A percentile compares a stretch with the other conserved stretches of the same genome.
Conservation (phyloP, 2,797 vertebrate species). For the Myioborus miniatus region DNA sequence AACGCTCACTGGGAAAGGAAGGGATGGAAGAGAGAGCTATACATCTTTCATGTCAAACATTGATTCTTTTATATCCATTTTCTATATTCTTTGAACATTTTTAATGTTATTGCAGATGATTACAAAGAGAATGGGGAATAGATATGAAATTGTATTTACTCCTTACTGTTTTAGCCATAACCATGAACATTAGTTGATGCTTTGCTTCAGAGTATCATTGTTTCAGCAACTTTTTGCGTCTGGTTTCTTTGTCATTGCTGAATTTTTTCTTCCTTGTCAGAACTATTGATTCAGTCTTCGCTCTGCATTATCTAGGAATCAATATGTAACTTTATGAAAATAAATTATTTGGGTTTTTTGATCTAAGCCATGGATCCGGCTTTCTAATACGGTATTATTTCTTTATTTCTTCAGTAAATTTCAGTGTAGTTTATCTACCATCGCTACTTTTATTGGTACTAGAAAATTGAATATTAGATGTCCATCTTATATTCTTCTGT, state of each 20-base stretch:
- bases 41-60: conserved; percentile 15
- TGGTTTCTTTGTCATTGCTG: background rate
- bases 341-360: conserved; percentile 7
- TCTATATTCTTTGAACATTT: conserved; percentile 40
- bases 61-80: conserved; percentile 48
- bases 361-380: background rate
- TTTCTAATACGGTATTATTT: background rate
- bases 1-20: conserved; percentile 27
- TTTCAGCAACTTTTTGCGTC: conserved; percentile 19
- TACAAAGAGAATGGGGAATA: background rate
- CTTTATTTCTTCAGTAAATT: background rate
- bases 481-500: background rate
- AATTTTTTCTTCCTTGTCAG: conserved; percentile 42
- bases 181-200: background rate
- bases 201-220: background rate
- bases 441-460: background rate
- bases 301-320: conserved; percentile 24
- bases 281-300: background rate
- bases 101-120: conserved; percentile 11
- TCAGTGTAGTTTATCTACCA: background rate
- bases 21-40: background rate
- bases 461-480: background rate
- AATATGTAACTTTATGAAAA: conserved; percentile 24
- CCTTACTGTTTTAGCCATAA: background rate
- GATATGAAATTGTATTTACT: background rate